Evolutionary conservation across 2,888 invertebrate species (phyloP).

Genomic region (Thyatira batis): DNA sequence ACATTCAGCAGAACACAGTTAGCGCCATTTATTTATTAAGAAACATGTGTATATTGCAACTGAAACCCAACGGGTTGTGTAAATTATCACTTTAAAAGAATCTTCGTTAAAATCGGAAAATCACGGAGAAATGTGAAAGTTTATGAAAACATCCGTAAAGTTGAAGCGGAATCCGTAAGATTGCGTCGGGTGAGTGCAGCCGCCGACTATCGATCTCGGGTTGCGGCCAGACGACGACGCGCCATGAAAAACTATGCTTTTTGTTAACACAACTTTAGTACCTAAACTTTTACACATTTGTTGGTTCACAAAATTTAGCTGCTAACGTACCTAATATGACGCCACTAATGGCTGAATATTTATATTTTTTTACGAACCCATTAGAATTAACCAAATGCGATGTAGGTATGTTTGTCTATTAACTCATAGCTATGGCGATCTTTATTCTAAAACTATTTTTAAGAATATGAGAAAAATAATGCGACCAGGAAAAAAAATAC

Average conservation of each 20-base stretch:
- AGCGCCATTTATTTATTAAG: no score
- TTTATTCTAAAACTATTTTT: no score
- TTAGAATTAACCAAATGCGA: no score
- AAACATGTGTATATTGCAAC: no score
- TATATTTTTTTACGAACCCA: constrained; percentile 19
- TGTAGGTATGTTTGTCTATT: no score
- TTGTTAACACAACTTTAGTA: constrained; percentile 44
- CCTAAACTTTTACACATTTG: constrained; percentile 40
- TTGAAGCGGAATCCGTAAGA: constrained; percentile 29
- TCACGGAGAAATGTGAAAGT: neutral
- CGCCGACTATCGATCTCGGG: constrained; percentile 61
- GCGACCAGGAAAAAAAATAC: no score
- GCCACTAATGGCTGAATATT: constrained; percentile 9
- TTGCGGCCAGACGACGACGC: constrained; percentile 66
- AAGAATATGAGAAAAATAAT: neutral
- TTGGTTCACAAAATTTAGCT: constrained; percentile 39
- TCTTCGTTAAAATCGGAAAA: neutral
- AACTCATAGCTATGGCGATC: no score
- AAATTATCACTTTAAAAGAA: neutral
- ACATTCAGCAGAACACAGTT: no score
- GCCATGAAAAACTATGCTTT: constrained; percentile 73
- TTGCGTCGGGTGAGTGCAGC: constrained; percentile 50
- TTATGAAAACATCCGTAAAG: constrained; percentile 15
- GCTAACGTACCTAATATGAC: constrained; percentile 21
- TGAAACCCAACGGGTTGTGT: neutral